Percentiles rank a stretch among this genome's conserved stretches.
These are phyloP conservation scores for Plebejus melissa DNA, from an alignment of 2,888 invertebrate species.

Conservation along the genomic window DNA sequence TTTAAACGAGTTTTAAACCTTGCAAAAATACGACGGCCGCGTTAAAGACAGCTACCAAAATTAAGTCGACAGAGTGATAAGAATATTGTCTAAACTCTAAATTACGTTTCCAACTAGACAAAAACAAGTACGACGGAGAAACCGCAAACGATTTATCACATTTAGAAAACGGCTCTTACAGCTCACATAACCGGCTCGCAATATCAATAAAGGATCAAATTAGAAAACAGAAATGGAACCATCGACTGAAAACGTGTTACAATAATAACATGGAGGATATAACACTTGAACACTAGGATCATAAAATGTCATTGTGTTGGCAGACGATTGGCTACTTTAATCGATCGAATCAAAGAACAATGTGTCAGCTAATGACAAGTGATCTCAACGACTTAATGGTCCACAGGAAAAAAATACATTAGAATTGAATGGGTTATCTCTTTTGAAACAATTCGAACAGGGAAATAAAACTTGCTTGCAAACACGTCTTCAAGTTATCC, in stretches of 20 bases:
- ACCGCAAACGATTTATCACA: slow-evolving; percentile 1
- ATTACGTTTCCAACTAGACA: neutral
- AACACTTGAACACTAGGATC: neutral
- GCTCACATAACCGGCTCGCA: slow-evolving; percentile 10
- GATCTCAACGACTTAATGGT: slow-evolving; percentile 15
- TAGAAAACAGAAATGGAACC: slow-evolving; percentile 1
- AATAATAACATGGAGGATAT: neutral
- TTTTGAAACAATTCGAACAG: neutral
- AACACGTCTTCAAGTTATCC: neutral
- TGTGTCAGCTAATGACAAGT: slow-evolving; percentile 18
- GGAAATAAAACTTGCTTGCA: slow-evolving; percentile 15
- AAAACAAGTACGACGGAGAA: neutral
- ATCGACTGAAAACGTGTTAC: neutral
- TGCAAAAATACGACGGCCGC: neutral
- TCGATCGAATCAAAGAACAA: slow-evolving; percentile 16
- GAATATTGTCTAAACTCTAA: neutral
- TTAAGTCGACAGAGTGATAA: neutral
- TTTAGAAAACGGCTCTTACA: slow-evolving; percentile 8
- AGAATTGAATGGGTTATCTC: slow-evolving; percentile 18
- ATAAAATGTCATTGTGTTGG: slow-evolving; percentile 4
- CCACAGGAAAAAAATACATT: slow-evolving; percentile 6
- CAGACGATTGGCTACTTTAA: neutral
- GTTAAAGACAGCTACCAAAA: neutral
- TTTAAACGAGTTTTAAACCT: neutral
- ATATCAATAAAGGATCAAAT: slow-evolving; percentile 15